Base-by-base conservation (phyloP, 2,797 vertebrate species). In the Zenarchopterus dispar region DNA sequence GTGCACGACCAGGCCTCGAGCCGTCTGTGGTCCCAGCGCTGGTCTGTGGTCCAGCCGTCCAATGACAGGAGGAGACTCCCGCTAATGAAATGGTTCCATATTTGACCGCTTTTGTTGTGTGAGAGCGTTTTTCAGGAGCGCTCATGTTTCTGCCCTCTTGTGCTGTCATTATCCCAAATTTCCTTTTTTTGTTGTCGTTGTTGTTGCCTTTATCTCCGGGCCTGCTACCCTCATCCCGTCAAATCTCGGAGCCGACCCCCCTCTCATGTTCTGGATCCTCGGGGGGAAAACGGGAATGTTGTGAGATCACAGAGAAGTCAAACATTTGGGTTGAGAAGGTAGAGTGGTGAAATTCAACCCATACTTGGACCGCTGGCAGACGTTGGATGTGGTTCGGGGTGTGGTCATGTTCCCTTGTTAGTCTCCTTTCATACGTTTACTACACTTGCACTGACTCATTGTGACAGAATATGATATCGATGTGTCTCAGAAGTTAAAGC, bases 71-170 rank as follows among this genome's bases (percentile, higher is more conserved):
- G 80, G 85, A 89, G 89, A 90, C 87, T 9, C 84, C 67, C 85
- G 23, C 79, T 92, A 93, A 94, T 92, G 82, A 91, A 92, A 94
- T 5, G 85, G 84, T 92, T 94, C 91, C 93, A 89, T 77, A 74
- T 81, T 61, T 19, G 10, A 78, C 80, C 67, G 9, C 73, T 78
- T 81, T 78, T 75, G 31, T 66, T 81, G 63, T 59, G 44, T 62
- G 53, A n/a, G 18, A 52, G 62, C 21, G 13, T 65, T 62, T 39
- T 57, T 51, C 6, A n/a, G 55, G 52, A 26, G 45, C 2, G 19
- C 63, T 81, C 56, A 28, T 68, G 70, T 84, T 73, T 56, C 69
- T 24, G 56, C 42, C 16, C 77, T 49, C 61, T 18, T 71, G 60
- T 52, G 47, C 66, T 54, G 59, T 62, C 61, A 75, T 75, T 84